Conservation (phyloP, 2,797 vertebrate species). For the Gymnocypris eckloni region DNA sequence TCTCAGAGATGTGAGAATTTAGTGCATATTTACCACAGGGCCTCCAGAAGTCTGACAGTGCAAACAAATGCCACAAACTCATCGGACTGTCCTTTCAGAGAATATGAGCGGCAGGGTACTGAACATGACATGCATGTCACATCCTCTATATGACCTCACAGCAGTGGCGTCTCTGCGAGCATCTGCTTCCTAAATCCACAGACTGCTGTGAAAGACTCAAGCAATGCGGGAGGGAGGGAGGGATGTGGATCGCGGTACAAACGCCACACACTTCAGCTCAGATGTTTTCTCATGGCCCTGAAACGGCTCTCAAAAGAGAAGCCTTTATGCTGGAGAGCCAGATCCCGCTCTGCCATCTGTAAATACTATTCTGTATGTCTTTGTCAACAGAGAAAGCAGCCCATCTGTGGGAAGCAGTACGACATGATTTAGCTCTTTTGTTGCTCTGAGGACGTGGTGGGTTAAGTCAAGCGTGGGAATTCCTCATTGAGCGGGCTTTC, state of each 20-base stretch:
- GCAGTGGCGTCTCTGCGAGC: slow-evolving; percentile 23
- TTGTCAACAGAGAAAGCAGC: slow-evolving; percentile 47
- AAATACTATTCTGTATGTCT: slow-evolving; percentile 60
- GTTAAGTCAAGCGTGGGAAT: slow-evolving; percentile 55
- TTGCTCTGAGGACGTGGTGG: slow-evolving; percentile 48
- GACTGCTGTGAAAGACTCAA: slow-evolving; percentile 49
- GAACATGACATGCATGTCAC: slow-evolving; percentile 45
- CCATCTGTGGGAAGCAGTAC: slow-evolving; percentile 57
- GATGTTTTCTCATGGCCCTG: slow-evolving; percentile 51
- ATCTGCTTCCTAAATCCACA: slow-evolving; percentile 51
- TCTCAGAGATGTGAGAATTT: slow-evolving; percentile 36
- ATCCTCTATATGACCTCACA: slow-evolving; percentile 48
- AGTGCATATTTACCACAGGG: slow-evolving; percentile 12
- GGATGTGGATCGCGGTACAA: slow-evolving; percentile 1
- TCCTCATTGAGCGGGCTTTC: slow-evolving; percentile 18
- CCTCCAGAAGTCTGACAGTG: slow-evolving; percentile 46
- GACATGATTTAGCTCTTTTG: slow-evolving; percentile 61
- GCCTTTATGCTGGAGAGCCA: slow-evolving; percentile 36
- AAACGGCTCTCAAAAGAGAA: slow-evolving; percentile 37
- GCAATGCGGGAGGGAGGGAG: slow-evolving; percentile 20
- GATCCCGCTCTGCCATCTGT: slow-evolving; percentile 52
- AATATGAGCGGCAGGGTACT: slow-evolving; percentile 8
- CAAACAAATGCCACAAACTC: slow-evolving; percentile 45
- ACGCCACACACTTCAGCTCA: slow-evolving; percentile 15
- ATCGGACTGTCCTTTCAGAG: not conserved